These are phyloP conservation scores for Lophura nycthemera DNA, from an alignment of 2,113 vertebrate species.

Conservation along the genomic window DNA sequence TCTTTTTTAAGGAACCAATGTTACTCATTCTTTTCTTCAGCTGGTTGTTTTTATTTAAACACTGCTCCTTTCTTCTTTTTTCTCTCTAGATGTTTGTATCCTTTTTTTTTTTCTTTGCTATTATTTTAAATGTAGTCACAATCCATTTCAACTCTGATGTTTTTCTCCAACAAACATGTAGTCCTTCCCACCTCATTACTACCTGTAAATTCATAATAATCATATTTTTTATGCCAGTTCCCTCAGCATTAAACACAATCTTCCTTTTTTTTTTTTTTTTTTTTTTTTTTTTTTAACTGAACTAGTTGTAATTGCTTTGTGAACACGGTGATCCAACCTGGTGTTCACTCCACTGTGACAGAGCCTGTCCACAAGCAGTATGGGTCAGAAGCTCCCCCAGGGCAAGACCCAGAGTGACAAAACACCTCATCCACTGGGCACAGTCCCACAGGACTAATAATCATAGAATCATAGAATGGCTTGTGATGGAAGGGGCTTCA, in stretches of 20 bases:
- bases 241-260: accelerated
- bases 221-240: background rate
- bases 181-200: background rate
- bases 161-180: background rate
- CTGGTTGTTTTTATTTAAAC: background rate
- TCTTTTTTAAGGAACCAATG: background rate
- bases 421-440: accelerated
- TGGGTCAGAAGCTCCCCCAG: too few species aligned
- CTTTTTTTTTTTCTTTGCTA: background rate
- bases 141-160: background rate
- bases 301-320: background rate
- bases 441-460: background rate
- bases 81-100: background rate
- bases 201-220: background rate
- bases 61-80: background rate
- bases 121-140: background rate
- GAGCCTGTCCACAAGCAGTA: background rate
- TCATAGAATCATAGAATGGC: too few species aligned
- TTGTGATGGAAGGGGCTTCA: too few species aligned
- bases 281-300: background rate
- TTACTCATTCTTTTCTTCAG: background rate
- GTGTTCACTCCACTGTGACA: background rate
- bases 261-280: background rate
- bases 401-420: background rate
- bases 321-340: background rate